Conservation (phyloP, 2,797 vertebrate genomes). For the Sandelia bainsii region DNA sequence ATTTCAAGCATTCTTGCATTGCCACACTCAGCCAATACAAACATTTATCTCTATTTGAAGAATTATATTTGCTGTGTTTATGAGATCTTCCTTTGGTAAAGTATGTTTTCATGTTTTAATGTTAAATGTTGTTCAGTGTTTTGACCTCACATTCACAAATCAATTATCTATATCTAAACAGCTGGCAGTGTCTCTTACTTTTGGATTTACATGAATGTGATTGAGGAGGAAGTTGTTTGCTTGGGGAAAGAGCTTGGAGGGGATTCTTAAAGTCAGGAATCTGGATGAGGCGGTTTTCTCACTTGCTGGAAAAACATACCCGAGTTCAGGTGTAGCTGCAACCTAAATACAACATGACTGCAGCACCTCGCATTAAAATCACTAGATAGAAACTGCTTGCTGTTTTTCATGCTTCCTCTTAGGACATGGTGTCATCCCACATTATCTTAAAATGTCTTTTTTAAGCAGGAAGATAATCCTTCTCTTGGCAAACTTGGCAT, state of each 20-base stretch:
- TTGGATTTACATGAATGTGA: neutral
- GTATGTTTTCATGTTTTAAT: constrained; percentile 13
- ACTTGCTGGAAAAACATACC: neutral
- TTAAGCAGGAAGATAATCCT: constrained; percentile 43
- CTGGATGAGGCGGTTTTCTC: constrained; percentile 45
- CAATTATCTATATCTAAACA: neutral
- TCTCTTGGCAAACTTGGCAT: constrained; percentile 25
- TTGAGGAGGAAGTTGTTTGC: constrained; percentile 15
- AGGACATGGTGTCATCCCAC: constrained; percentile 18
- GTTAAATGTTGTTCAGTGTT: constrained; percentile 5
- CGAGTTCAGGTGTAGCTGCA: constrained; percentile 38
- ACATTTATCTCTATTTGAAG: neutral
- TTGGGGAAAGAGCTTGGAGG: constrained; percentile 20
- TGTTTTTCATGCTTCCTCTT: constrained; percentile 46
- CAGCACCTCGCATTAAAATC: constrained; percentile 22
- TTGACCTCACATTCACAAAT: constrained; percentile 5
- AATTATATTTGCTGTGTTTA: constrained; percentile 17
- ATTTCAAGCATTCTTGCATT: neutral
- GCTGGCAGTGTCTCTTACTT: neutral
- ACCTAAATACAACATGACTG: constrained; percentile 27
- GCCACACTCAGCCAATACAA: neutral
- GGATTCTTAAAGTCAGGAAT: constrained; percentile 48
- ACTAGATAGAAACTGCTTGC: constrained; percentile 21
- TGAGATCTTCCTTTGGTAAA: constrained; percentile 12
- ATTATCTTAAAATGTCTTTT: constrained; percentile 47